Percentiles rank a stretch among this genome's conserved stretches.
Conservation (phyloP, 2,113 vertebrate genomes). For the Azemiops feae region DNA sequence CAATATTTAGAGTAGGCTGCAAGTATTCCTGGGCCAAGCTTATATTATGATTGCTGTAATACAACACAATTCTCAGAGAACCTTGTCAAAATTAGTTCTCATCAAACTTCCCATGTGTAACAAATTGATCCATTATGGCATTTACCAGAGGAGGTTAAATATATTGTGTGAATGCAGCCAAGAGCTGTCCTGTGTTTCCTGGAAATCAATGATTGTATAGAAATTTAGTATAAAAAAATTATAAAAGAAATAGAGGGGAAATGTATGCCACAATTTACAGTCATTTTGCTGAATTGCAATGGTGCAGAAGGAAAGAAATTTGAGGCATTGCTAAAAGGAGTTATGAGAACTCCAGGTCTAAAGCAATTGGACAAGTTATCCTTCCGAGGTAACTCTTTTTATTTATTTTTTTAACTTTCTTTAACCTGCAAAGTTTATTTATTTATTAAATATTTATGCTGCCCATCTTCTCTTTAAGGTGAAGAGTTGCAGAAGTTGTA, state of each 20-base stretch:
- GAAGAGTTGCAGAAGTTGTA: neutral
- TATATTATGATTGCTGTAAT: neutral
- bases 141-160: neutral
- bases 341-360: neutral
- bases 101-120: neutral
- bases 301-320: neutral
- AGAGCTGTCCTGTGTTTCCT: neutral
- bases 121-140: neutral
- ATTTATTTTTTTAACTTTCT: neutral
- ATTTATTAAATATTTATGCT: neutral
- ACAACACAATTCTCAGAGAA: neutral
- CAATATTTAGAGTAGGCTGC: neutral
- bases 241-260: neutral
- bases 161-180: neutral
- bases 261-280: neutral
- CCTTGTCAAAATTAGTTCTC: neutral
- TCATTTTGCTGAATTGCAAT: neutral
- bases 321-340: neutral
- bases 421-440: neutral
- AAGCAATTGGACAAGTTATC: neutral
- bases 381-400: neutral
- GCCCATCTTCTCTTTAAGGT: neutral
- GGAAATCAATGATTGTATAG: neutral
- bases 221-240: neutral
- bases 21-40: neutral